Evolutionary conservation across 2,113 vertebrate species (phyloP), one percentile per base, ranked within the genome.

Genomic region (Taxidea taxus): DNA sequence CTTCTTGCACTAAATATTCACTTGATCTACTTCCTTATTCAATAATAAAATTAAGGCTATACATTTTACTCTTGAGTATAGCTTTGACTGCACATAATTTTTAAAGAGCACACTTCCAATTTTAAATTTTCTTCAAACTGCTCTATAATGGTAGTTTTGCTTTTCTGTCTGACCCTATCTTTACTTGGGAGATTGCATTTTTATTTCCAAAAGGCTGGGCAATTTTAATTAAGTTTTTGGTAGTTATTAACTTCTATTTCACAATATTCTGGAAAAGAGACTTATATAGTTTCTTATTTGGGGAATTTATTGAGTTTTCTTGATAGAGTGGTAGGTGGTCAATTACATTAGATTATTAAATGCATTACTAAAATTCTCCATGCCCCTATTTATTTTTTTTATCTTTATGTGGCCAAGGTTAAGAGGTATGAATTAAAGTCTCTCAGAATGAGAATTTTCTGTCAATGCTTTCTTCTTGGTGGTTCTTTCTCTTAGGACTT

Each of bases 211-310:
- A 78, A 72, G 62, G 51, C 7, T 94, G 25, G 64, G 68, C 87
- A 25, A 37, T 81, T 94, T 93, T 93, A 95, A 91, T 93, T 81
- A 39, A 84, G 42, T 56, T 93, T 83, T 97, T 81, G 44, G 56
- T 42, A 68, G 31, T 78, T 97, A 96, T 62, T 87, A 95, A 51
- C 56, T 97, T 92, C 70, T 82, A 80, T 80, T 93, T 96, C 93
- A 87, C 66, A 80, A 93, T 62, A 92, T 37, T 96, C n/a, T 56
- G 37, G 42, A 90, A 95, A 95, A 83, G 62, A 56, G 25, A 95
- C 5, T 18, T 42, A 51, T 31, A 88, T 6, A 89, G 13, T 68
- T 84, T 66, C 47, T 64, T 80, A 89, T 78, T 84, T 85, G 68
- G 81, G 75, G 25, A 62, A 82, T 62, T 90, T 80, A 78, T 58